These are phyloP conservation scores for Scaptomyza caliginosa DNA, from an alignment of 2,888 invertebrate species.

Conservation along the genomic window DNA sequence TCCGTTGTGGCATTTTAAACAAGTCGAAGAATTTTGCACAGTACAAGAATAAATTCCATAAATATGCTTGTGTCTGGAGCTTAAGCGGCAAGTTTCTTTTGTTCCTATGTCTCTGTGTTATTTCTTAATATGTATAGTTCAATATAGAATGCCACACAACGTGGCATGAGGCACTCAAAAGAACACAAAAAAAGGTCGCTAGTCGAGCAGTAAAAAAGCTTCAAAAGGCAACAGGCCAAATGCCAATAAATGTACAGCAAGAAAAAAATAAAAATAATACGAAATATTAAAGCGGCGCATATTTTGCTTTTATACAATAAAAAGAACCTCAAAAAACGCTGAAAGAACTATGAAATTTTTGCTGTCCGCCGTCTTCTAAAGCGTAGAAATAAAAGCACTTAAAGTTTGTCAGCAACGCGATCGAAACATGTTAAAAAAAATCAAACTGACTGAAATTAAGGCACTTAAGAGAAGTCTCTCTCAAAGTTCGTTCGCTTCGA, in stretches of 20 bases:
- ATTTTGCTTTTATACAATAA: conserved; percentile 60
- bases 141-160: conserved; percentile 62
- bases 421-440: conserved; percentile 67
- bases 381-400: conserved; percentile 77
- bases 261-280: conserved; percentile 22
- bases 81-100: conserved; percentile 47
- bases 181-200: conserved; percentile 40
- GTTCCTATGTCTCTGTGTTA: conserved; percentile 33
- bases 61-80: conserved; percentile 44
- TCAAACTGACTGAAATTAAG: conserved; percentile 66
- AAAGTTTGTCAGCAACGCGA: conserved; percentile 74
- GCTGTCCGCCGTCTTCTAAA: conserved; percentile 54
- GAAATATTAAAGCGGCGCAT: conserved; percentile 67
- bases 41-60: conserved; percentile 58
- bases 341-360: conserved; percentile 13
- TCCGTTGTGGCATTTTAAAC: conserved; percentile 31
- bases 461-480: conserved; percentile 58
- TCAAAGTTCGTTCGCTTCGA: not conserved
- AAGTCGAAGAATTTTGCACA: conserved; percentile 34
- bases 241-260: conserved; percentile 66
- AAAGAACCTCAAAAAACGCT: conserved; percentile 1
- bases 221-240: conserved; percentile 56
- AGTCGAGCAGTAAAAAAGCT: conserved; percentile 46
- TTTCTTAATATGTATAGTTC: conserved; percentile 40
- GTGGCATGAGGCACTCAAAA: conserved; percentile 44